Evolutionary conservation across 2,888 invertebrate genomes (phyloP).

Genomic region (Hanleya hanleyi): DNA sequence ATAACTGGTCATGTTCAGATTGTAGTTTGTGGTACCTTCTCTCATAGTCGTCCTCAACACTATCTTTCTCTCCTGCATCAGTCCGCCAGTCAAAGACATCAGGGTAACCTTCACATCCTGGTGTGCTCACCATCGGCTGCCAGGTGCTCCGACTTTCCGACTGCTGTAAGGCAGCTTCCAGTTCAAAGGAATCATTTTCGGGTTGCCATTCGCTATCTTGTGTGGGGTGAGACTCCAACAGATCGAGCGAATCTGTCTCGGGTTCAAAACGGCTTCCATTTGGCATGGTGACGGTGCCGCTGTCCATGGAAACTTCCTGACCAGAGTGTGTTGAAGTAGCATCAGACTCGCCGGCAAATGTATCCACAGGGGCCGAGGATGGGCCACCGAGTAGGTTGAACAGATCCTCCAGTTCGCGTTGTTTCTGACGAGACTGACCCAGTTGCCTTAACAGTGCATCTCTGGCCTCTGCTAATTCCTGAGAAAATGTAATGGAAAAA

Average conservation of each 20-base stretch:
- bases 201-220: neutral
- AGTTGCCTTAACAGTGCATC: conserved; percentile 58
- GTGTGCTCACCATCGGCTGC: no score
- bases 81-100: no score
- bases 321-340: neutral
- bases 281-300: neutral
- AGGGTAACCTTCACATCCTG: no score
- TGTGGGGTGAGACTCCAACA: neutral
- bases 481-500: no score
- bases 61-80: neutral
- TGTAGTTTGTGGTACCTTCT: neutral
- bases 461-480: conserved; percentile 62
- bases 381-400: neutral
- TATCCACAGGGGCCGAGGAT: neutral
- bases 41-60: neutral
- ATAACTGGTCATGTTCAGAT: neutral
- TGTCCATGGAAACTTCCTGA: neutral
- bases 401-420: conserved; percentile 43
- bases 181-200: neutral
- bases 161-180: neutral
- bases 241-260: neutral
- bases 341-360: neutral
- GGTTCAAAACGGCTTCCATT: neutral
- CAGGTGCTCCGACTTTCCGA: neutral
- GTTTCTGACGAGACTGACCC: conserved; percentile 37